These are phyloP conservation scores for Zele albiditarsus DNA, from an alignment of 2,888 invertebrate genomes.

Conservation along the genomic window DNA sequence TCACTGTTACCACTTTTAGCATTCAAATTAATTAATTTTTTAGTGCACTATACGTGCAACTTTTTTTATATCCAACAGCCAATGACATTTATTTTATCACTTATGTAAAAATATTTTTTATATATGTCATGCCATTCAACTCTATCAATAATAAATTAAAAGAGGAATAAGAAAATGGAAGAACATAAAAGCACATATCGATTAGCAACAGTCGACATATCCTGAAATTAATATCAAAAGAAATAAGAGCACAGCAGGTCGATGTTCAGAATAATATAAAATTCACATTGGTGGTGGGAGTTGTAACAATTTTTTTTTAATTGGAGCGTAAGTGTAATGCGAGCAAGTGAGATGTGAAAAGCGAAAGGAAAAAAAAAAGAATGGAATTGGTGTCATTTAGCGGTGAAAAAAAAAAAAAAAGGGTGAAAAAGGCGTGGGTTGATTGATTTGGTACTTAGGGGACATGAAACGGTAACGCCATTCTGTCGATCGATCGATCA, in stretches of 20 bases:
- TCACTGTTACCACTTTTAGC: too few species aligned
- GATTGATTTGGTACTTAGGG: slow-evolving; percentile 53
- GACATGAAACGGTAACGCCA: slow-evolving; percentile 49
- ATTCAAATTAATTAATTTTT: too few species aligned
- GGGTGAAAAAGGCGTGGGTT: slow-evolving; percentile 42
- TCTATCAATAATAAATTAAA: slow-evolving; percentile 3
- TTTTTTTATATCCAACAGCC: too few species aligned
- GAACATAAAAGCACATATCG: background rate
- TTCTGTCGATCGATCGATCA: slow-evolving; percentile 51
- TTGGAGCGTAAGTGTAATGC: slow-evolving; percentile 27
- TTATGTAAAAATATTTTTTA: too few species aligned
- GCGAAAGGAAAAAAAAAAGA: slow-evolving; percentile 15
- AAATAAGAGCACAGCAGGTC: background rate
- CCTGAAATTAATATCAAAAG: background rate
- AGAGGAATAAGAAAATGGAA: background rate
- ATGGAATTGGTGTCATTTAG: slow-evolving; percentile 14
- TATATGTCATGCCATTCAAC: slow-evolving; percentile 1
- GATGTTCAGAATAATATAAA: slow-evolving; percentile 12
- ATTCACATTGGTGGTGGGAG: slow-evolving; percentile 15
- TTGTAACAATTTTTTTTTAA: slow-evolving; percentile 29
- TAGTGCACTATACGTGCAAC: too few species aligned
- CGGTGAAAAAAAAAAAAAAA: slow-evolving; percentile 28
- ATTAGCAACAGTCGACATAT: slow-evolving; percentile 14
- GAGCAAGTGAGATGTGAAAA: slow-evolving; percentile 8
- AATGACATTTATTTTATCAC: too few species aligned